Base-by-base conservation (phyloP, 2,797 vertebrate genomes). In the Danio tinwini region DNA sequence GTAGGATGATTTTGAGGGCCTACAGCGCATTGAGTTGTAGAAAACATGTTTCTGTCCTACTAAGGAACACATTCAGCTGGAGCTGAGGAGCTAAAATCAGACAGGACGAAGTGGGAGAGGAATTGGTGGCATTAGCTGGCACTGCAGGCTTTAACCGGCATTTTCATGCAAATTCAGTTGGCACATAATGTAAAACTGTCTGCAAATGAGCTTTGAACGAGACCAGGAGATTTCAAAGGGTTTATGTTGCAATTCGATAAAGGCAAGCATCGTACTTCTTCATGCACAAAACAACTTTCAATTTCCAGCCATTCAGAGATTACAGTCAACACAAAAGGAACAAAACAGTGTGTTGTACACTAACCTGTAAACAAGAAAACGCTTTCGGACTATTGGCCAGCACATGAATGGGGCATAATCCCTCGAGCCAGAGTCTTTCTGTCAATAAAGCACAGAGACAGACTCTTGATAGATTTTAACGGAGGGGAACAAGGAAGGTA, bases 101-200 rank as follows among this genome's bases (percentile, higher is more conserved):
- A 65, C 47, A 45, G 50, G 61, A 62, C 78, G 73, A 61, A 73
- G 61, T 80, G 59, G n/a, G 78, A 73, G 50, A 80, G 40, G 69
- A 80, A 73, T 72, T 0, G 3, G 42, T 65, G 61, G 61, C 69
- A 80, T 58, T 80, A 56, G 69, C 50, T 63, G 61, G 21, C 62
- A 73, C 69, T 47, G 13, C 29, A 58, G 42, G 52, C 42, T 72
- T 65, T 49, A 64, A 55, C 49, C 47, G 50, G 19, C 62, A 80
- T 73, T 65, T 47, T 73, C 44, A 80, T 80, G 69, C 61, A 80
- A 80, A 80, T 73, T 21, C n/a, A 14, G 13, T 40, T 80, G 69
- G 69, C 78, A 49, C 21, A 49, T 14, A 29, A 52, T 21, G 45
- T 19, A 21, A 16, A 72, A 73, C 12, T 56, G 50, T 45, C 40